Evolutionary conservation across 2,797 vertebrate species (phyloP).

Genomic region (Steatocranus sp.): DNA sequence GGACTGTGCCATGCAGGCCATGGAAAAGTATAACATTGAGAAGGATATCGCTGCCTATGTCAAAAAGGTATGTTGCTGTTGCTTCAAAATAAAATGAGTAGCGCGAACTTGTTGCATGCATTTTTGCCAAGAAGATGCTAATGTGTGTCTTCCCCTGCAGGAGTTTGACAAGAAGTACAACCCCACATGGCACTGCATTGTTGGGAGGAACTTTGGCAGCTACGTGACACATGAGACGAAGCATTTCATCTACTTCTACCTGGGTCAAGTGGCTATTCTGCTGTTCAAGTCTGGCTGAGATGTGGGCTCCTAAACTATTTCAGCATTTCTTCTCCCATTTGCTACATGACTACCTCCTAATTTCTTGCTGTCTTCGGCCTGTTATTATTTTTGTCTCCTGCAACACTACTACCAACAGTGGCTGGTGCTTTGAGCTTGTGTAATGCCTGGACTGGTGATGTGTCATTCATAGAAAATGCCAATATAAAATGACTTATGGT

Average conservation of each 20-base stretch:
- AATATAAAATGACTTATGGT: conserved; percentile 3
- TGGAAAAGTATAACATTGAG: conserved; percentile 99
- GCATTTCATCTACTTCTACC: conserved; percentile 99
- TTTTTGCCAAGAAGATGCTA: neutral
- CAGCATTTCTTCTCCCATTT: conserved; percentile 9
- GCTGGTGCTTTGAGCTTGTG: conserved; percentile 48
- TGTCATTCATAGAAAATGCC: conserved; percentile 55
- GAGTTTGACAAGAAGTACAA: conserved; percentile 99
- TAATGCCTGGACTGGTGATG: conserved; percentile 82
- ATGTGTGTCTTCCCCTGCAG: conserved; percentile 55
- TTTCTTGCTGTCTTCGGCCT: conserved; percentile 13
- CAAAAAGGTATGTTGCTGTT: conserved; percentile 83
- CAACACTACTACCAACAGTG: conserved; percentile 12
- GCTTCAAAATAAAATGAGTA: neutral
- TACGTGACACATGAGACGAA: conserved; percentile 99
- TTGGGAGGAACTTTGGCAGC: conserved; percentile 99
- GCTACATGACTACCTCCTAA: conserved; percentile 34
- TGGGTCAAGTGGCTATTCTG: conserved; percentile 99
- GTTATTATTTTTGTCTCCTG: neutral
- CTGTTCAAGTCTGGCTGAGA: conserved; percentile 98
- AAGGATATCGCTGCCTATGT: conserved; percentile 98
- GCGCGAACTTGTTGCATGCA: neutral
- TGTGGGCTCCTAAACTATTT: neutral
- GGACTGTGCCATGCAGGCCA: conserved; percentile 96
- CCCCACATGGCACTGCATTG: conserved; percentile 99